These are phyloP conservation scores for Chiridota heheva DNA, from an alignment of 35 echinoderm and acorn worm genomes.

Conservation along the genomic window DNA sequence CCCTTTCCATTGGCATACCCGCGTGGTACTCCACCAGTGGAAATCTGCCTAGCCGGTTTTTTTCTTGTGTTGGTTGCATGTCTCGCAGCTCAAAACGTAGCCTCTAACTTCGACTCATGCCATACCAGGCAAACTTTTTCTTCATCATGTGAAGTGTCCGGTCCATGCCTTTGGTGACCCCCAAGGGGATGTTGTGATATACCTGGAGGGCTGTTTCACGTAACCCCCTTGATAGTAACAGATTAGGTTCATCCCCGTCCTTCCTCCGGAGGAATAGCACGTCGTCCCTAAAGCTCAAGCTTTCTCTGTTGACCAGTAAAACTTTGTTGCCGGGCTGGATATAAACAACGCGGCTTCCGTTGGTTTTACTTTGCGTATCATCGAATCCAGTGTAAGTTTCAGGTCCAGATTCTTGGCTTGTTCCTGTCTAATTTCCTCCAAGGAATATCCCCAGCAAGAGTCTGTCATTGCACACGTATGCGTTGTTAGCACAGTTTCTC, in stretches of 20 bases:
- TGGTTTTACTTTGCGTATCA: constrained; percentile 20
- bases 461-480: no score
- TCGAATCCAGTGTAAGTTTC: not conserved
- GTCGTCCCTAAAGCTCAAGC: no score
- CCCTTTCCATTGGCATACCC: constrained; percentile 29
- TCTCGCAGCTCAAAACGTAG: no score
- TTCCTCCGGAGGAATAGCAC: no score
- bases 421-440: constrained; percentile 2
- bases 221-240: no score
- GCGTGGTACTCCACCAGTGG: not conserved
- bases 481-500: no score
- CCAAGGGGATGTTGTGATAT: no score
- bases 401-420: constrained; percentile 25
- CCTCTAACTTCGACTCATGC: no score
- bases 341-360: not conserved
- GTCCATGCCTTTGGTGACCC: not conserved
- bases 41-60: not conserved
- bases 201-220: no score
- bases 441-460: no score
- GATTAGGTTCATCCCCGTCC: not conserved
- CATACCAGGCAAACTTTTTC: no score
- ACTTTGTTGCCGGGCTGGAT: constrained; percentile 2
- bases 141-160: not conserved
- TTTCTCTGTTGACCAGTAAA: no score
- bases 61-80: not conserved